These are phyloP conservation scores for Catostomus latipinnis DNA, from an alignment of 2,797 vertebrate genomes.

Conservation along the genomic window DNA sequence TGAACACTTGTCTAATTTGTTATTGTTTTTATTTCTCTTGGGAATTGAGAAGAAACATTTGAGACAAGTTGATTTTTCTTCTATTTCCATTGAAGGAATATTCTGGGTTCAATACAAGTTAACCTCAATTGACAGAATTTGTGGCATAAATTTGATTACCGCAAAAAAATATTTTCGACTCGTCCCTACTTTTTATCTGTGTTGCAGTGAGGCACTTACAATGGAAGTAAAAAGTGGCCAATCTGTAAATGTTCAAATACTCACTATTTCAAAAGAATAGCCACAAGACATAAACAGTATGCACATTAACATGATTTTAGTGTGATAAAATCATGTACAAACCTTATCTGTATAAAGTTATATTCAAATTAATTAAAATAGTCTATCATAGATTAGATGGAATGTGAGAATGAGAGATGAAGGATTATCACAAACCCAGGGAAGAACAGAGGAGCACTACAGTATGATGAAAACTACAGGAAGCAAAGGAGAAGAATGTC, in stretches of 20 bases:
- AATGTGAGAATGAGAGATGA: conserved; percentile 29
- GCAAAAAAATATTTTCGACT: neutral
- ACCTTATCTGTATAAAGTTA: too few species aligned
- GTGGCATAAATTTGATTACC: neutral
- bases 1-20: neutral
- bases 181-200: neutral
- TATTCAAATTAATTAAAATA: neutral
- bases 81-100: neutral
- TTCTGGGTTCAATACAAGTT: too few species aligned
- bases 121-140: too few species aligned
- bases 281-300: too few species aligned
- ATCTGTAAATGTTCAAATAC: too few species aligned
- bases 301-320: too few species aligned
- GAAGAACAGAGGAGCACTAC: too few species aligned
- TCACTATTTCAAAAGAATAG: too few species aligned
- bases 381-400: neutral
- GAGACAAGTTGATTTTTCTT: neutral
- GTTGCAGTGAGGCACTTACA: neutral
- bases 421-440: neutral
- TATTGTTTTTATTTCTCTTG: neutral
- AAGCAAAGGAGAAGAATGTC: too few species aligned
- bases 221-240: too few species aligned
- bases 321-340: too few species aligned
- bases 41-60: neutral
- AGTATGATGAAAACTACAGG: too few species aligned